A percentile compares a stretch with the other conserved stretches of the same genome.
phyloP scores from a whole-genome alignment of 2,888 invertebrate species.

The Sphaerophoria taeniata region DNA sequence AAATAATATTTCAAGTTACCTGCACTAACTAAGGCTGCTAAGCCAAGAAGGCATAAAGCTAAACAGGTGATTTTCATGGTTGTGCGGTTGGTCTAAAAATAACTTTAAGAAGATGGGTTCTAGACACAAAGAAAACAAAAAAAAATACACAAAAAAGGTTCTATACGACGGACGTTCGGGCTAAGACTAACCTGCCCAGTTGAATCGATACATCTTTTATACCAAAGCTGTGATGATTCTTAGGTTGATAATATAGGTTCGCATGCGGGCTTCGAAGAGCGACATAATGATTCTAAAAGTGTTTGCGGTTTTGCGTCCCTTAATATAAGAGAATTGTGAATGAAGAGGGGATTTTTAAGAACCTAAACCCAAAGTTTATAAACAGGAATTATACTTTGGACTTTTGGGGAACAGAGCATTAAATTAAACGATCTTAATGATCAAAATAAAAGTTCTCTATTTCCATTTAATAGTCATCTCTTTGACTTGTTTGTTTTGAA shows the following conservation, averaged over 20 bases:
- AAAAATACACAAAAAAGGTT: conserved; percentile 47
- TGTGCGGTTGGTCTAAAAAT: conserved; percentile 32
- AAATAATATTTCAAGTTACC: conserved; percentile 38
- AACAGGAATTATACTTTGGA: too few relatives aligned
- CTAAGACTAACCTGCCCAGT: conserved; percentile 62
- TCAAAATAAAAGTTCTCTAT: too few relatives aligned
- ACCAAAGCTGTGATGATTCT: conserved; percentile 39
- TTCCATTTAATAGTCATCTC: too few relatives aligned
- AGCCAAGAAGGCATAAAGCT: conserved; percentile 55
- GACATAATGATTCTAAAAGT: conserved; percentile 27
- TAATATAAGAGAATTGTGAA: too few relatives aligned
- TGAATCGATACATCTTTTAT: conserved; percentile 67
- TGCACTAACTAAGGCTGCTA: conserved; percentile 62
- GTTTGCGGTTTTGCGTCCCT: neutral
- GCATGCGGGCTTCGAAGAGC: neutral
- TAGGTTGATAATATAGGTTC: neutral
- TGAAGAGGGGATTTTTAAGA: too few relatives aligned
- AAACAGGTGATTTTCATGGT: conserved; percentile 70
- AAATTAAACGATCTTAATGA: too few relatives aligned
- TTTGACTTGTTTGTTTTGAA: too few relatives aligned
- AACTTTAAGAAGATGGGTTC: neutral
- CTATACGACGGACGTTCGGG: conserved; percentile 56
- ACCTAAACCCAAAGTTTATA: too few relatives aligned
- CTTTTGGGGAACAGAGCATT: too few relatives aligned
- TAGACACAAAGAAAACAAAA: neutral